Percentiles rank a stretch among this genome's conserved stretches.
Evolutionary conservation across 2,888 invertebrate genomes (phyloP).

Genomic region (Mythimna pallens): DNA sequence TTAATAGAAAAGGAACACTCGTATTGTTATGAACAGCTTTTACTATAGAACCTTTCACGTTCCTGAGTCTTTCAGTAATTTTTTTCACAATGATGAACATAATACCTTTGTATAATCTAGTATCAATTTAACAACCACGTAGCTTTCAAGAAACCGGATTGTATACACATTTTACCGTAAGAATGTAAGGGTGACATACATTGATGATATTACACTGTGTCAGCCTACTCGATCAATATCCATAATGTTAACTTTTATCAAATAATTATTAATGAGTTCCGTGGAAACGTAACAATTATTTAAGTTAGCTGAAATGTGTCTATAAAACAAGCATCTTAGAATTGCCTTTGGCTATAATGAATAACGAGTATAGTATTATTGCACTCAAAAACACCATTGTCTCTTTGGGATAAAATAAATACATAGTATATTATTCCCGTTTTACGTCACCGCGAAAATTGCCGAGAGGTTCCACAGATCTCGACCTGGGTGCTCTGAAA

Average conservation of each 20-base stretch:
- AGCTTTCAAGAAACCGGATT: slow-evolving; percentile 28
- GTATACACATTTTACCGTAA: slow-evolving; percentile 59
- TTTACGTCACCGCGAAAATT: slow-evolving; percentile 85
- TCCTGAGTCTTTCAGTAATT: background rate
- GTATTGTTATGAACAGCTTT: background rate
- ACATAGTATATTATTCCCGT: slow-evolving; percentile 76
- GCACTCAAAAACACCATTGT: slow-evolving; percentile 80
- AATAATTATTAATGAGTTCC: slow-evolving; percentile 51
- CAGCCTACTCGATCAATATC: slow-evolving; percentile 52
- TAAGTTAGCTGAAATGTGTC: slow-evolving; percentile 62
- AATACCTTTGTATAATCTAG: background rate
- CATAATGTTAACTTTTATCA: slow-evolving; percentile 50
- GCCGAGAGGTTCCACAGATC: slow-evolving; percentile 90
- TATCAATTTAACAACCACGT: slow-evolving; percentile 21
- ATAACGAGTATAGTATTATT: slow-evolving; percentile 80
- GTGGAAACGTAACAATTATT: slow-evolving; percentile 53
- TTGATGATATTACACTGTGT: slow-evolving; percentile 51
- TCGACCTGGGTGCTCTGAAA: slow-evolving; percentile 91
- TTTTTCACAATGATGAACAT: background rate
- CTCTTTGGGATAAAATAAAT: slow-evolving; percentile 76
- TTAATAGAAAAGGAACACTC: no score
- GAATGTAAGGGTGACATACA: slow-evolving; percentile 32
- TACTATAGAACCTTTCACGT: background rate
- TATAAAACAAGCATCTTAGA: slow-evolving; percentile 68
- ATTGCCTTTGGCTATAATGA: slow-evolving; percentile 84